Evolutionary conservation across 2,113 vertebrate genomes (phyloP).

Genomic region (Pardalotus punctatus): DNA sequence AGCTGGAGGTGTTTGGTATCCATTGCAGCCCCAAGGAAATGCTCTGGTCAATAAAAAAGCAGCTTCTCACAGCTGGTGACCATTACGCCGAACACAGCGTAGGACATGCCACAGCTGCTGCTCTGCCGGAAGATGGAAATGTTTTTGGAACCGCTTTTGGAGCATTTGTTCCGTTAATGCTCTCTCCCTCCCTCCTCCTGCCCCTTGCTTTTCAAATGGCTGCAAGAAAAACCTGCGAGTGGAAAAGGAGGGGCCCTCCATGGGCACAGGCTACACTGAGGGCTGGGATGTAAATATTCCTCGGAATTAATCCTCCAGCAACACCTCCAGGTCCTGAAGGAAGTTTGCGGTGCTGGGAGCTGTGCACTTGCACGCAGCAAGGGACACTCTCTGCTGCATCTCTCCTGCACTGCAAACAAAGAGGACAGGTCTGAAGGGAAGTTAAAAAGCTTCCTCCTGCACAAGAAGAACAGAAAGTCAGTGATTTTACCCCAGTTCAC

Average conservation of each 20-base stretch:
- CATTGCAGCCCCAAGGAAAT: slow-evolving; percentile 6
- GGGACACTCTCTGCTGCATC: not conserved
- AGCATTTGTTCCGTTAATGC: slow-evolving; percentile 37
- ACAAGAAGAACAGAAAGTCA: not conserved
- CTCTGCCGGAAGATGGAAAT: slow-evolving; percentile 44
- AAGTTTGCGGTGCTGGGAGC: not conserved
- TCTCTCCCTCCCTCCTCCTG: not conserved
- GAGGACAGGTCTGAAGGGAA: not conserved
- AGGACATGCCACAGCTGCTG: slow-evolving; percentile 47
- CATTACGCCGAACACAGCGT: not conserved
- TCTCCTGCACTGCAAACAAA: rapidly evolving
- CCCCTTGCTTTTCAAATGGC: not conserved
- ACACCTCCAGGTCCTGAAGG: rapidly evolving
- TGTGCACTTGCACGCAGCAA: rapidly evolving
- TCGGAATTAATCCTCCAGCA: not conserved
- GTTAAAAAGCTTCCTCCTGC: not conserved
- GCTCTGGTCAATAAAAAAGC: slow-evolving; percentile 35
- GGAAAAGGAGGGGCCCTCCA: not conserved
- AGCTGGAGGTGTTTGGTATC: slow-evolving; percentile 38
- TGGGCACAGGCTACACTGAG: not conserved
- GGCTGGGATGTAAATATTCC: not conserved
- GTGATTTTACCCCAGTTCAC: not conserved
- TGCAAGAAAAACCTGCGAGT: not conserved
- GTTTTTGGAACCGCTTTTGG: not conserved
- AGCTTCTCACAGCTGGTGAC: slow-evolving; percentile 50